Percentiles rank a stretch among this genome's conserved stretches.
Conservation (phyloP, 2,797 vertebrate genomes). For the Dendrocincla tyrannina region DNA sequence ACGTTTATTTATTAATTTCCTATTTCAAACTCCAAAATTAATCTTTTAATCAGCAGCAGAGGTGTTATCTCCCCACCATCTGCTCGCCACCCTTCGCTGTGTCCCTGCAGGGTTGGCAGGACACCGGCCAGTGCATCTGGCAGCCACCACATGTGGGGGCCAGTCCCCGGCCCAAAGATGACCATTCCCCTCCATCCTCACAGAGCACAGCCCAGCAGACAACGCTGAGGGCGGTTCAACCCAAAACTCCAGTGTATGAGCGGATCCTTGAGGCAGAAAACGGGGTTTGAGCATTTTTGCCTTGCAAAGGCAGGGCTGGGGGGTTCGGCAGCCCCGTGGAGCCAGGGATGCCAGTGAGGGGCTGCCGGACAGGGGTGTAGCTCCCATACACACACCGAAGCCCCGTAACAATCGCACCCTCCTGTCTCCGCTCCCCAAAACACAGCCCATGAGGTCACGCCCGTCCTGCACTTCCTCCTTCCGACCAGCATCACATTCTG, state of each 20-base stretch:
- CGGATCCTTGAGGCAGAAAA: neutral
- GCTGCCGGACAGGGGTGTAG: too few species aligned
- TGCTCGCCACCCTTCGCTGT: neutral
- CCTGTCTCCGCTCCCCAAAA: neutral
- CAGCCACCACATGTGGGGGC: fast-evolving
- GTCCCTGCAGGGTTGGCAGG: neutral
- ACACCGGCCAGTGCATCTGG: neutral
- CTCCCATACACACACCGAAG: too few species aligned
- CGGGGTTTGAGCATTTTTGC: neutral
- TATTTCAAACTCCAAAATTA: conserved; percentile 52
- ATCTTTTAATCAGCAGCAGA: conserved; percentile 62
- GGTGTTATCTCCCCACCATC: conserved; percentile 59
- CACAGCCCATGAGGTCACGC: fast-evolving
- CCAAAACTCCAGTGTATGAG: fast-evolving
- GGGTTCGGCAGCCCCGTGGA: neutral
- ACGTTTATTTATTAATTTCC: conserved; percentile 1
- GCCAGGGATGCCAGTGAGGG: neutral
- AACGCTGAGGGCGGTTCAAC: neutral
- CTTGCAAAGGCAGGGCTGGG: neutral
- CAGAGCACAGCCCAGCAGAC: fast-evolving
- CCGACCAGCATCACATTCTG: fast-evolving
- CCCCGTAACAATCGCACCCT: neutral
- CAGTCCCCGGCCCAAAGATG: neutral
- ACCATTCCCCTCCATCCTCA: fast-evolving
- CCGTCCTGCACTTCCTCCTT: neutral